A percentile compares a stretch with the other conserved stretches of the same genome.
Conservation (phyloP, 2,113 vertebrate genomes). For the Marmota monax region DNA sequence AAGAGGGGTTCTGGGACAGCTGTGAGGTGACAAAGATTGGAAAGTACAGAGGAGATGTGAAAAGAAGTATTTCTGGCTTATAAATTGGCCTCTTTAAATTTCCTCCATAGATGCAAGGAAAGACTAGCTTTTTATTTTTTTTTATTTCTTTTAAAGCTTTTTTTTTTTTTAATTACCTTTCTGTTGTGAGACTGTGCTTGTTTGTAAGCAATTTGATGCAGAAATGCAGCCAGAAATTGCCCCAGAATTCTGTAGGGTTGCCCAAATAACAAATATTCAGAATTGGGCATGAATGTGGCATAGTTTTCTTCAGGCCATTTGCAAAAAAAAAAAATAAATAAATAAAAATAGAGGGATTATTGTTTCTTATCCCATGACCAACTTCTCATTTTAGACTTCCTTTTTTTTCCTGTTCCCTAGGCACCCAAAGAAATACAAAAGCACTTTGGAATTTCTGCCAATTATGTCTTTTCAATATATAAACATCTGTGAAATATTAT, state of each 20-base stretch:
- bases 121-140: not conserved
- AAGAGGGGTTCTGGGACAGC: slow-evolving; percentile 15
- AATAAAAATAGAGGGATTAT: not conserved
- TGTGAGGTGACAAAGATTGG: not conserved
- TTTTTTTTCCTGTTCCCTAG: not conserved
- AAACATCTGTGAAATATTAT: not conserved
- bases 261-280: not conserved
- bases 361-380: slow-evolving; percentile 37
- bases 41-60: not conserved
- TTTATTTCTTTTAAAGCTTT: not conserved
- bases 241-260: slow-evolving; percentile 8
- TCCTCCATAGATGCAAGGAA: slow-evolving; percentile 31
- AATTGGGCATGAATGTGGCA: not conserved
- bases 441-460: slow-evolving; percentile 48
- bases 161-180: not conserved
- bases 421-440: slow-evolving; percentile 33
- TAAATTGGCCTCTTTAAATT: slow-evolving; percentile 29
- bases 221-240: not conserved
- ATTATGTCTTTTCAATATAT: not conserved
- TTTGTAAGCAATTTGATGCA: not conserved
- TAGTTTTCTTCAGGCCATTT: slow-evolving; percentile 15
- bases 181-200: slow-evolving; percentile 8
- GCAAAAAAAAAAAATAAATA: too few species aligned
- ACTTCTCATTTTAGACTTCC: slow-evolving; percentile 55
- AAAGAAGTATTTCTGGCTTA: slow-evolving; percentile 27